phyloP scores from a whole-genome alignment of 2,888 invertebrate genomes.

The Thecophora atra region DNA sequence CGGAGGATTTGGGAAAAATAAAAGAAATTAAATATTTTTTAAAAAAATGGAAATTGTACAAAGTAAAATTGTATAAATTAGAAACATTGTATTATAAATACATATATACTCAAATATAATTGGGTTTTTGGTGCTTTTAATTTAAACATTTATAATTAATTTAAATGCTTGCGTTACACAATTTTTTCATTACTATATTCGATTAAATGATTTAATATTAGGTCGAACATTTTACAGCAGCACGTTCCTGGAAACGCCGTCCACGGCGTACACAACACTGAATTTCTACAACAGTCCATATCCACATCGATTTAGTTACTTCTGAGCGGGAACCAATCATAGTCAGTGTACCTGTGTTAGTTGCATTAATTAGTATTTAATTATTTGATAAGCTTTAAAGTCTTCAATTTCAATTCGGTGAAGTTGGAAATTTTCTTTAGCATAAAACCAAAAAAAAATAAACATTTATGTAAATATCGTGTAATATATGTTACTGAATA shows the following conservation, averaged over 20 bases:
- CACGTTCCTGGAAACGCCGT: conserved; percentile 53
- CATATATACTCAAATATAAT: too few species aligned
- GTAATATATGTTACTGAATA: too few species aligned
- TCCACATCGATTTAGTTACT: conserved; percentile 54
- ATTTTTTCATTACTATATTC: background rate
- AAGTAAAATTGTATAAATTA: too few species aligned
- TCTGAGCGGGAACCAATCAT: conserved; percentile 45
- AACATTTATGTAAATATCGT: too few species aligned
- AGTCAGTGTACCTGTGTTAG: conserved; percentile 29
- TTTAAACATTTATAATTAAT: background rate
- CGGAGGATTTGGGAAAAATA: too few species aligned
- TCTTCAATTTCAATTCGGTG: background rate
- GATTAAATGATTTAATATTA: conserved; percentile 29
- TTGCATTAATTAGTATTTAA: background rate
- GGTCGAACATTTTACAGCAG: conserved; percentile 50
- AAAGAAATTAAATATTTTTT: too few species aligned
- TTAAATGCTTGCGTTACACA: background rate
- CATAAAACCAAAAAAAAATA: too few species aligned
- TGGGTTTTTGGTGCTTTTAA: too few species aligned
- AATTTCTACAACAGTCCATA: conserved; percentile 59
- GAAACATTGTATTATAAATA: too few species aligned
- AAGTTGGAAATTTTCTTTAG: background rate
- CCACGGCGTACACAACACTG: conserved; percentile 55
- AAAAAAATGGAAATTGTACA: too few species aligned
- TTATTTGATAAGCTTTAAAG: background rate